These are phyloP conservation scores for Arenaria interpres DNA, from an alignment of 2,113 vertebrate genomes.

Conservation along the genomic window DNA sequence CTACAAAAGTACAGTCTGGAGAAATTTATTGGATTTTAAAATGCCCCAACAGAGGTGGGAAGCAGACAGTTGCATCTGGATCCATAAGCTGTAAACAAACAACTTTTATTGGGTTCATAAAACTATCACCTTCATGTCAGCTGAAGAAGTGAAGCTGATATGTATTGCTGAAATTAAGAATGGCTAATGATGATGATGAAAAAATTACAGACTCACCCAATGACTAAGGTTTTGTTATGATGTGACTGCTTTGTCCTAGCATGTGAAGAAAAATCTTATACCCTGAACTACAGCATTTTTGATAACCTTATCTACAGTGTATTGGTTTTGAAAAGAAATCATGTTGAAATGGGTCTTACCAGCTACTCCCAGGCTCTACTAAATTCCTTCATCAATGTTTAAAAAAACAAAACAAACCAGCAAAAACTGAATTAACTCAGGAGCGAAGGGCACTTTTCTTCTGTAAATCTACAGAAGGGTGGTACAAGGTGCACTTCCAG, in stretches of 20 bases:
- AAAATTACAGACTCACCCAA: not conserved
- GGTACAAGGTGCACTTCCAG: not conserved
- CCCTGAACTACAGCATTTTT: not conserved
- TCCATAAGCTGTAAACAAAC: not conserved
- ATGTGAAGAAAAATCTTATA: not conserved
- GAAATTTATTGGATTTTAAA: conserved; percentile 9
- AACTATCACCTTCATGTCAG: not conserved
- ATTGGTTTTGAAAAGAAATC: not conserved
- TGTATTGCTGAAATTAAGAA: not conserved
- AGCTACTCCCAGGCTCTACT: not conserved
- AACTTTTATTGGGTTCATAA: not conserved
- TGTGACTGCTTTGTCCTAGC: not conserved
- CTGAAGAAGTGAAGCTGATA: not conserved
- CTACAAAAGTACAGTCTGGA: not conserved
- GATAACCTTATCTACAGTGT: not conserved
- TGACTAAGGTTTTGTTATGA: not conserved
- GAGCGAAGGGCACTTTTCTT: not conserved
- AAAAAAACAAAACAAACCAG: not conserved
- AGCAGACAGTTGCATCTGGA: not conserved
- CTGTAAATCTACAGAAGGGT: not conserved
- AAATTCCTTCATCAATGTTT: not conserved
- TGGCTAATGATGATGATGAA: not conserved
- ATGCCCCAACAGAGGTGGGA: not conserved
- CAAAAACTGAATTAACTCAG: not conserved
- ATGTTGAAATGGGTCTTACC: not conserved